Conservation (phyloP, 2,113 vertebrate species). For the Atractosteus spatula region DNA sequence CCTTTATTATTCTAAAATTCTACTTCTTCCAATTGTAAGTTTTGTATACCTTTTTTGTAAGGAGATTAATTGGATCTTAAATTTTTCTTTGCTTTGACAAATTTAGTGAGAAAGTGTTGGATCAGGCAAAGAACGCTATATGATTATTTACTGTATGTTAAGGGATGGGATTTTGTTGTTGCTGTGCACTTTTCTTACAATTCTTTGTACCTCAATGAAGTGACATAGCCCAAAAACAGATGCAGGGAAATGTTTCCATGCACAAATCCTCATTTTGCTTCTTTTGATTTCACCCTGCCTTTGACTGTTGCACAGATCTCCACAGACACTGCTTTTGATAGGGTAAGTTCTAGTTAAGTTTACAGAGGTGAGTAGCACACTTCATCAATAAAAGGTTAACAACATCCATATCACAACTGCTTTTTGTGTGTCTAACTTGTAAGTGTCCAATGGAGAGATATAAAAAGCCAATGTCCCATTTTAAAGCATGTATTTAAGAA, state of each 20-base stretch:
- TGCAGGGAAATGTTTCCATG: constrained; percentile 21
- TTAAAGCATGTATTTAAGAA: constrained; percentile 12
- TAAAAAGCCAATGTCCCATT: constrained; percentile 59
- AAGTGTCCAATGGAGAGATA: constrained; percentile 53
- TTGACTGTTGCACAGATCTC: constrained; percentile 57
- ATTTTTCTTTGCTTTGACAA: too few relatives aligned
- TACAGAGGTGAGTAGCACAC: constrained; percentile 56
- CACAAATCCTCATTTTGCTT: constrained; percentile 47
- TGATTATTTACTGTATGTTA: too few relatives aligned
- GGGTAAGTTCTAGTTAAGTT: constrained; percentile 67
- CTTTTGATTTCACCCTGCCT: constrained; percentile 58
- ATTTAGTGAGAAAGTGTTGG: too few relatives aligned
- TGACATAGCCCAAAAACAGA: not conserved
- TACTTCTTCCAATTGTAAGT: too few relatives aligned
- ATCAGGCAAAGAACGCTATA: too few relatives aligned
- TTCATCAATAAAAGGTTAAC: constrained; percentile 31
- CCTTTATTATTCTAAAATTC: too few relatives aligned
- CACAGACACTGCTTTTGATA: constrained; percentile 68
- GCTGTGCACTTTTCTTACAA: too few relatives aligned
- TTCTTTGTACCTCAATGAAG: too few relatives aligned
- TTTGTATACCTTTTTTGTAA: too few relatives aligned
- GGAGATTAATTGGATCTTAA: too few relatives aligned
- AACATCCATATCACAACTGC: constrained; percentile 50
- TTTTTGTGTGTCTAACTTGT: constrained; percentile 53
- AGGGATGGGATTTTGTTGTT: too few relatives aligned